Conservation (phyloP, 2,797 vertebrate genomes). For the Furcifer pardalis region DNA sequence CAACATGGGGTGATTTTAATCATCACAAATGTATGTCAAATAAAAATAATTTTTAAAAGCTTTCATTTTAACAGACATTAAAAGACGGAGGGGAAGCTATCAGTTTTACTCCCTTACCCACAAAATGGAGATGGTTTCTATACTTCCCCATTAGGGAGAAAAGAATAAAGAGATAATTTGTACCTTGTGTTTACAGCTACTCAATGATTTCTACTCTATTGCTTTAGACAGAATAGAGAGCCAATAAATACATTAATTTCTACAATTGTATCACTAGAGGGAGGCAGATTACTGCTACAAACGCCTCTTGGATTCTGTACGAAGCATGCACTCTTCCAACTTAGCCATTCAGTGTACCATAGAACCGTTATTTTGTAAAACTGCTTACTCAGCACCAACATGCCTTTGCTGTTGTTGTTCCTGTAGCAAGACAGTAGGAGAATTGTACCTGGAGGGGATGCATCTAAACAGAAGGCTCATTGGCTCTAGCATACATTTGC, state of each 20-base stretch:
- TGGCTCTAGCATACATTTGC: background rate
- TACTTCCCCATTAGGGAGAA: background rate
- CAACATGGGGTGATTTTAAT: conserved; percentile 6
- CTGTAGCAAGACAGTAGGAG: background rate
- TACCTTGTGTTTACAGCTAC: background rate
- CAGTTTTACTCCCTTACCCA: background rate
- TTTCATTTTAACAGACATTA: background rate
- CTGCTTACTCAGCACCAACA: background rate
- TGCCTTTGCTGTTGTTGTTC: background rate
- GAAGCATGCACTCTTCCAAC: background rate
- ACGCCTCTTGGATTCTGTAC: background rate
- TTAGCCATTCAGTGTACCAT: background rate
- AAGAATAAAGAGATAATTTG: background rate
- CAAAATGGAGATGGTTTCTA: background rate
- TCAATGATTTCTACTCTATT: background rate
- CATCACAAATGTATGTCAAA: conserved; percentile 1
- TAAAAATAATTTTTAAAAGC: conserved; percentile 22
- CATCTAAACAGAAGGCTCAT: background rate
- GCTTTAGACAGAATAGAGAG: background rate
- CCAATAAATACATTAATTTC: background rate
- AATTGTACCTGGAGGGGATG: background rate
- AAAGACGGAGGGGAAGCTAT: background rate
- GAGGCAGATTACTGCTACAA: background rate
- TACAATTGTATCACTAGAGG: conserved; percentile 18
- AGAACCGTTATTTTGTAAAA: background rate